Conservation (phyloP, 2,113 vertebrate genomes). For the Pteropus alecto region DNA sequence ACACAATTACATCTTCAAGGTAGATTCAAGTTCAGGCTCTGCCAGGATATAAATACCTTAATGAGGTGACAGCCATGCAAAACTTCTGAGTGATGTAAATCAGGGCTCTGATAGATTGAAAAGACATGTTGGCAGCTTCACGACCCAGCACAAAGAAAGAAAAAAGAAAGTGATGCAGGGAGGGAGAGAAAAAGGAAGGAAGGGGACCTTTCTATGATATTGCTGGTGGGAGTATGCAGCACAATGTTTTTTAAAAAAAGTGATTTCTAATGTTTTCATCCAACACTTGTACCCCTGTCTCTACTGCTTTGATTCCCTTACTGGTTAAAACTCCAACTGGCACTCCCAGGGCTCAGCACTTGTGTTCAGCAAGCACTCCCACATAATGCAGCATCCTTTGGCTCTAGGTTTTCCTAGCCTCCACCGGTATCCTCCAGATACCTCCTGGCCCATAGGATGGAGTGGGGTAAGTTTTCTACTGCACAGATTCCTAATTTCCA, state of each 20-base stretch:
- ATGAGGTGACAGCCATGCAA: constrained; percentile 79
- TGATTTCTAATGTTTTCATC: not conserved
- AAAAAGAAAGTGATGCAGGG: not conserved
- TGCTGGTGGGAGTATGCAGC: not conserved
- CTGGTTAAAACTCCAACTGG: not conserved
- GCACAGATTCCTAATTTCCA: not conserved
- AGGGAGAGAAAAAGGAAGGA: not conserved
- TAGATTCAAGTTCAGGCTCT: constrained; percentile 85
- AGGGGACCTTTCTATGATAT: not conserved
- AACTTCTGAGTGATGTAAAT: constrained; percentile 70
- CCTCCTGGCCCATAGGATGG: rapidly evolving
- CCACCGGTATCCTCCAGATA: not conserved
- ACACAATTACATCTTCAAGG: constrained; percentile 89
- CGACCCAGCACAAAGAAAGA: not conserved
- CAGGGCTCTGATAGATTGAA: constrained; percentile 77
- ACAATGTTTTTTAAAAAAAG: not conserved
- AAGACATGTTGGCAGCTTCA: constrained; percentile 60
- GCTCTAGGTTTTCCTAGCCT: not conserved
- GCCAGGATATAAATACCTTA: constrained; percentile 81
- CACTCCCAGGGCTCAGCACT: not conserved
- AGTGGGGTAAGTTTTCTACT: not conserved
- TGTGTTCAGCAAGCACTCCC: not conserved
- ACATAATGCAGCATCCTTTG: not conserved
- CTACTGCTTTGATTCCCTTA: not conserved
- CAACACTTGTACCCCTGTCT: not conserved